phyloP scores from a whole-genome alignment of 2,797 vertebrate species.

The Pterois miles region DNA sequence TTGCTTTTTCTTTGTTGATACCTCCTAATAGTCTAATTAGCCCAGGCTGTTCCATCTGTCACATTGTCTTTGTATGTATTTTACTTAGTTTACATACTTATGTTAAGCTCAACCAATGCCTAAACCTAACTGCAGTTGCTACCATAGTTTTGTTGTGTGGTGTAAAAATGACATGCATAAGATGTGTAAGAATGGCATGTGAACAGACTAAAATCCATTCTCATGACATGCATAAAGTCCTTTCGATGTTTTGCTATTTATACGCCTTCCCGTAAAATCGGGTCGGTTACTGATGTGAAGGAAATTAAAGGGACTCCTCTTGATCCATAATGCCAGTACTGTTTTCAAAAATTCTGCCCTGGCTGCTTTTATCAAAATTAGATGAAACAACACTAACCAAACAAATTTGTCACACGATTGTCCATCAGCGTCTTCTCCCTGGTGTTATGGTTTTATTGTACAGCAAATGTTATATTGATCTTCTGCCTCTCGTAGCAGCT shows the following conservation, averaged over 20 bases:
- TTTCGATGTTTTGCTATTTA: too few species aligned
- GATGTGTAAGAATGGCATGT: too few species aligned
- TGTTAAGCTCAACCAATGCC: too few species aligned
- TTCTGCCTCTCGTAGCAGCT: conserved; percentile 85
- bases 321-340: conserved; percentile 54
- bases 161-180: too few species aligned
- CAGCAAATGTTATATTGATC: conserved; percentile 94
- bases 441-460: conserved; percentile 91
- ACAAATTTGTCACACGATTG: conserved; percentile 90
- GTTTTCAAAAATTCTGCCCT: conserved; percentile 86
- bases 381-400: conserved; percentile 90
- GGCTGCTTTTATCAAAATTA: conserved; percentile 92
- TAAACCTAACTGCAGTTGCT: too few species aligned
- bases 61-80: too few species aligned
- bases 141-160: too few species aligned
- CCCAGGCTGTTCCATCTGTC: too few species aligned
- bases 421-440: conserved; percentile 89
- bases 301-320: background rate
- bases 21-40: background rate
- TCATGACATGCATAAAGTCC: too few species aligned
- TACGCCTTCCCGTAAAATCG: too few species aligned
- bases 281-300: background rate
- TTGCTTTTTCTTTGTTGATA: background rate
- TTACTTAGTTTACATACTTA: too few species aligned
- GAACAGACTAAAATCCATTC: too few species aligned